These are phyloP conservation scores for Myiopsitta monachus DNA, from an alignment of 2,113 vertebrate genomes.

Conservation along the genomic window DNA sequence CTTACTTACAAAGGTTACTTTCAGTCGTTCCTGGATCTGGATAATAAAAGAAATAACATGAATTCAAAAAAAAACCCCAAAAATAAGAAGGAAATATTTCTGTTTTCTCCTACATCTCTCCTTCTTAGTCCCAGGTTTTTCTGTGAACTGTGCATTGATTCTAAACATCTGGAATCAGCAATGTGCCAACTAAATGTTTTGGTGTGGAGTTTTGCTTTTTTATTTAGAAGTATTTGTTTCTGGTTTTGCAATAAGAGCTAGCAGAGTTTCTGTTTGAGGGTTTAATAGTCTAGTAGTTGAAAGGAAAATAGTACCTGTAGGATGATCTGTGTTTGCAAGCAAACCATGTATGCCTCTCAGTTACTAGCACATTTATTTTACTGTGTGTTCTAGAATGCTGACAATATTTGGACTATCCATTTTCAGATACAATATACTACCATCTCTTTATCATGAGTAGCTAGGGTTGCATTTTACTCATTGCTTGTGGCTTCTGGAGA, in stretches of 20 bases:
- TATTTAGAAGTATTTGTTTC: neutral
- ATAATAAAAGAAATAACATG: neutral
- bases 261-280: neutral
- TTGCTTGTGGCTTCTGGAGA: neutral
- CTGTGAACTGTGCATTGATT: neutral
- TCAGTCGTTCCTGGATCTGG: neutral
- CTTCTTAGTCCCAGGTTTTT: neutral
- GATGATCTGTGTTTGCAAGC: neutral
- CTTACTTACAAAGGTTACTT: neutral
- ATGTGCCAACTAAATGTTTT: rapidly evolving
- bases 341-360: neutral
- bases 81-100: neutral
- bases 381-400: neutral
- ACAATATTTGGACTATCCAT: neutral
- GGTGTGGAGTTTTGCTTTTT: neutral
- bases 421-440: neutral
- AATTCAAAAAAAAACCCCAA: neutral
- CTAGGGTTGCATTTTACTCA: neutral
- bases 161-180: neutral
- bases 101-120: neutral
- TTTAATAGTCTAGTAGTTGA: neutral
- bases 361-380: neutral
- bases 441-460: neutral
- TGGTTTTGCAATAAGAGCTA: neutral
- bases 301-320: neutral